phyloP scores from a whole-genome alignment of 2,113 vertebrate species.

The Coptodon bakossiorum region DNA sequence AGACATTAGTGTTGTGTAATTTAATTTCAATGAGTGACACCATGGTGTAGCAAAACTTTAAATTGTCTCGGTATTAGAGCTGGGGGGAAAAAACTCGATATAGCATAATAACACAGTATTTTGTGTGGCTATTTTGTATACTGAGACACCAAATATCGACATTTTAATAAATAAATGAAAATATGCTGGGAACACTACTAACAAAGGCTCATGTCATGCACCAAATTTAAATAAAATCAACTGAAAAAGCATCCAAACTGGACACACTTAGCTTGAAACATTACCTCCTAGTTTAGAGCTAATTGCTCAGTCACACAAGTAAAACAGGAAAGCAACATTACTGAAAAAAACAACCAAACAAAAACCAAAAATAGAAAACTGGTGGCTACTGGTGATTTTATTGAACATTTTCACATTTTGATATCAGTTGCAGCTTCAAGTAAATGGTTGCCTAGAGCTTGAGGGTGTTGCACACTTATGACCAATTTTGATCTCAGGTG shows the following conservation, averaged over 20 bases:
- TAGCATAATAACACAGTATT: neutral
- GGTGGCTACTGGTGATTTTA: neutral
- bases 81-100: accelerated
- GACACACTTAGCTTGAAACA: neutral
- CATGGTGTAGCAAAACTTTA: neutral
- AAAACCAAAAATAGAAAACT: neutral
- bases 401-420: neutral
- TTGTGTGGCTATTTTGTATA: neutral
- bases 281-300: neutral
- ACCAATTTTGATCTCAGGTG: neutral
- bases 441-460: neutral
- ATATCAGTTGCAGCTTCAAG: neutral
- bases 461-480: neutral
- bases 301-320: neutral
- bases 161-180: neutral
- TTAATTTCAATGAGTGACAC: neutral
- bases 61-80: neutral
- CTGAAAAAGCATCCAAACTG: neutral
- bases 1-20: neutral
- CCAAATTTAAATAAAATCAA: neutral
- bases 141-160: neutral
- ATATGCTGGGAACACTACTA: neutral
- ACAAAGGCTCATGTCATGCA: neutral
- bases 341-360: neutral
- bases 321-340: neutral